These are phyloP conservation scores for Rhinichthys klamathensis DNA, from an alignment of 2,113 vertebrate species.

Conservation along the genomic window DNA sequence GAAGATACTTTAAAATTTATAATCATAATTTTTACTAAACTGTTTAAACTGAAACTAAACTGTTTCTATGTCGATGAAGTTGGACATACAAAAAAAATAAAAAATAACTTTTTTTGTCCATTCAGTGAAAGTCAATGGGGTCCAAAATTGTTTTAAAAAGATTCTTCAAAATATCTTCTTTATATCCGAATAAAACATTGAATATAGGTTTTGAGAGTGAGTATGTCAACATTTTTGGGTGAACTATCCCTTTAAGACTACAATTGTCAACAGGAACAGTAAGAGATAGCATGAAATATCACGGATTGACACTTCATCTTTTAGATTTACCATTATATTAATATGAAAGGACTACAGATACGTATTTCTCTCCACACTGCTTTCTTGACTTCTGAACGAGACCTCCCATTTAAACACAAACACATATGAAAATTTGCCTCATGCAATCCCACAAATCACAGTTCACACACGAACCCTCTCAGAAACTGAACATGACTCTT, in stretches of 20 bases:
- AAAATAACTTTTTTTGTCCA: too few relatives aligned
- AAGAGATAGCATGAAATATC: not conserved
- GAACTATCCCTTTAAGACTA: not conserved
- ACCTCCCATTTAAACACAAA: conserved; percentile 36
- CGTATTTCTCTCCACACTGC: not conserved
- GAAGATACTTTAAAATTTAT: too few relatives aligned
- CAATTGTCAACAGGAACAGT: not conserved
- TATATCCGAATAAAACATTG: too few relatives aligned
- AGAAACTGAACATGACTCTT: not conserved
- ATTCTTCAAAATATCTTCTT: too few relatives aligned
- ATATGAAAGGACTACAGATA: not conserved
- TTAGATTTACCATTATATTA: not conserved
- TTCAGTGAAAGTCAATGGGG: too few relatives aligned
- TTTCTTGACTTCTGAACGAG: not conserved
- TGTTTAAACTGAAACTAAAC: too few relatives aligned
- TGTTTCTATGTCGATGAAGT: too few relatives aligned
- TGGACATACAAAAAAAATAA: too few relatives aligned
- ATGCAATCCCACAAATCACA: not conserved
- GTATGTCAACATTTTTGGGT: not conserved
- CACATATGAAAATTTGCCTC: conserved; percentile 24
- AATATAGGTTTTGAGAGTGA: too few relatives aligned
- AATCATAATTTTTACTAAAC: too few relatives aligned
- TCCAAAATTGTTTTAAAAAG: too few relatives aligned
- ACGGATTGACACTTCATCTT: not conserved
- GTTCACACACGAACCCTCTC: not conserved